Evolutionary conservation across 2,888 invertebrate species (phyloP).

Genomic region (Ischnus inquisitorius): DNA sequence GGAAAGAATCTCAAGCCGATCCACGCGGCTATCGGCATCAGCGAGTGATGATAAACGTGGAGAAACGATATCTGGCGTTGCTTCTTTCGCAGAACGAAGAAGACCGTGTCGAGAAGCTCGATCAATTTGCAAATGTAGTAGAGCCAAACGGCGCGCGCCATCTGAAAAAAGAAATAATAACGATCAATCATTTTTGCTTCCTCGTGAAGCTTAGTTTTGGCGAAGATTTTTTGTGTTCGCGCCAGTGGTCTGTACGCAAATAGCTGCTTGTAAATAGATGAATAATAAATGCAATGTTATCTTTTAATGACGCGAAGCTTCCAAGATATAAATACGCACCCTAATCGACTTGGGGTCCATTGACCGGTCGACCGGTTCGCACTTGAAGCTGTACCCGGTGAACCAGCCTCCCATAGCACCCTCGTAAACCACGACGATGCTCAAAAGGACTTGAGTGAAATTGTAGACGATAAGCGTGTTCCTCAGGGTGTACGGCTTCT

Average conservation of each 20-base stretch:
- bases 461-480: conserved; percentile 94
- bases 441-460: conserved; percentile 93
- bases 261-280: background rate
- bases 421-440: conserved; percentile 92
- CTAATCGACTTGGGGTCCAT: conserved; percentile 87
- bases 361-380: conserved; percentile 91
- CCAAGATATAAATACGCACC: conserved; percentile 86
- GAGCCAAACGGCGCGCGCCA: conserved; percentile 85
- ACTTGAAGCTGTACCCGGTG: conserved; percentile 89
- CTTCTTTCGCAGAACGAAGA: conserved; percentile 96
- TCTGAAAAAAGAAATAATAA: conserved; percentile 77
- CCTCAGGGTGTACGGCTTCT: conserved; percentile 93
- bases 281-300: background rate
- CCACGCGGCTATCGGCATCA: conserved; percentile 93
- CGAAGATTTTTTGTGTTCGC: background rate
- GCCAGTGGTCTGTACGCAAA: background rate
- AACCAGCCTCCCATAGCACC: conserved; percentile 81
- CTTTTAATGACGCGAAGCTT: background rate
- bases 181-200: background rate
- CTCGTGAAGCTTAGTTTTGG: no score
- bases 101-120: conserved; percentile 93
- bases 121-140: conserved; percentile 93
- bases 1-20: conserved; percentile 92
- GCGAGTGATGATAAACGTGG: conserved; percentile 95
- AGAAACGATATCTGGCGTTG: conserved; percentile 95